Evolutionary conservation across 2,797 vertebrate genomes (phyloP), one percentile per base, ranked within the genome.

Genomic region (Scomberomorus guttatus): DNA sequence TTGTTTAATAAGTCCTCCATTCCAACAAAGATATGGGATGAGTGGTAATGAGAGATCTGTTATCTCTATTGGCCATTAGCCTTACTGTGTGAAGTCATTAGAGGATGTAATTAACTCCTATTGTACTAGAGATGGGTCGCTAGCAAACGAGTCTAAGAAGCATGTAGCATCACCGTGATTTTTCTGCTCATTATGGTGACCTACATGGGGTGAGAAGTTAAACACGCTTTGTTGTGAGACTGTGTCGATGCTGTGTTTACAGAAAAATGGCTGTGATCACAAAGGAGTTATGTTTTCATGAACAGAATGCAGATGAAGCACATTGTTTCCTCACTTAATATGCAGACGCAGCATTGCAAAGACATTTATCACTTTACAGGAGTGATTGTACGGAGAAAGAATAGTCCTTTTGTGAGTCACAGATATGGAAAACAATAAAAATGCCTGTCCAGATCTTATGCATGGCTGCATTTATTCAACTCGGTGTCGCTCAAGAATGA

Each of bases 21-120:
- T 77, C 27, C 57, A 59, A 54, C 50, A 32, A 54, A 90, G 83
- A 92, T 87, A 87, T 77, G 61, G 61, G 66, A 81, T 46, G 59
- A 83, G 83, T 81, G 80, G 51, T 92, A 94, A 94, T 92, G 90
- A 93, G 81, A 85, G 91, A 92, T 92, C 66, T 58, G 85, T 90
- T 93, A 94, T 94, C 92, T 88, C 61, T 68, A 60, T 73, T 75
- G 75, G 84, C 85, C 86, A 87, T 90, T 90, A 90, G 90, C 84
- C 85, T 80, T 48, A 76, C 79, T 69, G 85, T 83, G 84, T 80
- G 82, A 90, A 91, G 89, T 91, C 89, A 92, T 94, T 92, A 94
- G 75, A 90, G 72, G 83, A 90, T 54, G 87, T 93, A 94, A 94
- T 94, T 91, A 94, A 91, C 88, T 89, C 56, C 87, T 74, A 85